phyloP scores from a whole-genome alignment of 2,113 vertebrate species.

The Canis aureus region DNA sequence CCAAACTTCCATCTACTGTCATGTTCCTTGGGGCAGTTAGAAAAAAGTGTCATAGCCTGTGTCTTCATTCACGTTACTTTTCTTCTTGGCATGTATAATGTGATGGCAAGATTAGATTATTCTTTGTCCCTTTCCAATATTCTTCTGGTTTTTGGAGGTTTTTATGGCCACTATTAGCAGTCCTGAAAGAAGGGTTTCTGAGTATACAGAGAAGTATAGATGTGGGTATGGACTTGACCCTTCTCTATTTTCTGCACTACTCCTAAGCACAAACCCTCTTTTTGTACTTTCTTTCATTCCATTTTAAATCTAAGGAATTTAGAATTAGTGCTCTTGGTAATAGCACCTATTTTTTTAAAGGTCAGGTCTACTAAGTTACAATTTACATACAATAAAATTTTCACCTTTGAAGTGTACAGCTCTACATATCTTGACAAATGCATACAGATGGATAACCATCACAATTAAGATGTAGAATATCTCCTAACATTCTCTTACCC shows the following conservation, averaged over 20 bases:
- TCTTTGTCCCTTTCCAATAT: neutral
- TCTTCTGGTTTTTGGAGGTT: neutral
- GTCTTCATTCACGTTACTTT: neutral
- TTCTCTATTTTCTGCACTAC: neutral
- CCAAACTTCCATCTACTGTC: neutral
- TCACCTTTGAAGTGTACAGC: neutral
- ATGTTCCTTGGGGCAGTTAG: neutral
- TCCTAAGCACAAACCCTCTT: neutral
- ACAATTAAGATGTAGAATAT: neutral
- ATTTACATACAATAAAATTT: neutral
- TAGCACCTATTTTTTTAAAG: neutral
- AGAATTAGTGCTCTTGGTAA: neutral
- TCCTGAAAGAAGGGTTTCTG: neutral
- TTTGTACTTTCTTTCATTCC: neutral
- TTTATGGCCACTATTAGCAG: neutral
- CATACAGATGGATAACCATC: neutral
- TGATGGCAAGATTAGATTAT: neutral
- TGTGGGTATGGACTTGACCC: neutral
- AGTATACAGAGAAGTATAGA: neutral
- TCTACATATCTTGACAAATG: neutral
- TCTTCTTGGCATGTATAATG: neutral
- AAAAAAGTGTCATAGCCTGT: neutral
- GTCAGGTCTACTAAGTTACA: neutral
- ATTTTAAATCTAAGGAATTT: neutral
- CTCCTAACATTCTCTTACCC: neutral